Base-by-base conservation (phyloP, 2,113 vertebrate species). In the Ctenomys sociabilis region DNA sequence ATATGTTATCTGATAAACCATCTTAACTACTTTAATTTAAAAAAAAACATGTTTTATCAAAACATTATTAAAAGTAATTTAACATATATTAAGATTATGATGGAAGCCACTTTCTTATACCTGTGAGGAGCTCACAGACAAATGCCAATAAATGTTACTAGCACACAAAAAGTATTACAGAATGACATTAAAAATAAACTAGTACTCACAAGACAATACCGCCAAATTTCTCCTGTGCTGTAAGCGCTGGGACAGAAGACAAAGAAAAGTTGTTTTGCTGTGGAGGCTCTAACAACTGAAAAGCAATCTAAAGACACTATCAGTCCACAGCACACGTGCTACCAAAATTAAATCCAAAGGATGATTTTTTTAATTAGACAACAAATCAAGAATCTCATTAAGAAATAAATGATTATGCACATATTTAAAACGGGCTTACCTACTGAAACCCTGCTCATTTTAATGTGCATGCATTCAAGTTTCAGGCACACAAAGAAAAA, bases 271-370 rank as follows among this genome's bases (percentile, higher is more conserved):
- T 80, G 40, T 24, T 90, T 90, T 93, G 80, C 75, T 37, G 30
- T 88, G 77, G 92, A 43, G n/a, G 70, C 57, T 89, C 94, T 61
- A 73, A 94, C 52, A 7, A 96, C 77, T 72, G 21, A 94, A 82
- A 85, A 75, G 66, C 40, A 40, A 84, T n/a, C 82, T n/a, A 91
- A 93, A 96, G 94, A 26, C 16, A 82, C 80, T 81, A 85, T 80
- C 54, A 89, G 78, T 26, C 78, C 22, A 64, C 2, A 90, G 49
- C 83, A 96, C 32, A 95, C 61, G 80, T 13, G 13, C 57, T 78
- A 75, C 16, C 35, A 1, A 94, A 92, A 95, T 92, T 91, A 96
- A 97, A 97, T 75, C 61, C 78, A 89, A 92, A 89, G 26, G 75
- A 28, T 32, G 14, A 78, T 49, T 78, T 77, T 70, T 78, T 78